phyloP scores from a whole-genome alignment of 1,140 invertebrate genomes.

The Drosophila aff. region DNA sequence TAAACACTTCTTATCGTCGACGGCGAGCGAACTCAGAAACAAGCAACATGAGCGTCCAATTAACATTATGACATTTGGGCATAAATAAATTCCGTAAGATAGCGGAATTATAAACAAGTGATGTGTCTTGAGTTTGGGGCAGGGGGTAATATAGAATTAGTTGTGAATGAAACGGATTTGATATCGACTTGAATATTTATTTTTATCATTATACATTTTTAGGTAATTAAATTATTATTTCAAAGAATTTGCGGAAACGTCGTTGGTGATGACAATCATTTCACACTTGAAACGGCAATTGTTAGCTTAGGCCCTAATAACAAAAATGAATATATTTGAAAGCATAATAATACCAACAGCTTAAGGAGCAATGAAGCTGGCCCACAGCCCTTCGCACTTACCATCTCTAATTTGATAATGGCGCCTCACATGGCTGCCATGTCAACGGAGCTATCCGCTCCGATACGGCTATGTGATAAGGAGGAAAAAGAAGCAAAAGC shows the following conservation, averaged over 20 bases:
- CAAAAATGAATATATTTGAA: background rate
- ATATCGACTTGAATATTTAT: background rate
- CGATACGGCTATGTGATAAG: slow-evolving; percentile 44
- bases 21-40: slow-evolving; percentile 11
- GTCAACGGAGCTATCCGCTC: slow-evolving; percentile 29
- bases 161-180: background rate
- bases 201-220: background rate
- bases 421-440: slow-evolving; percentile 36
- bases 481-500: slow-evolving; percentile 12
- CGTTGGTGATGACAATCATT: too few species aligned
- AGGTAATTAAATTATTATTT: background rate
- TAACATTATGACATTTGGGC: slow-evolving; percentile 46
- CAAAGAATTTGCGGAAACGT: too few species aligned
- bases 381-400: background rate
- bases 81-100: slow-evolving; percentile 33
- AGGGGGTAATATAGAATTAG: slow-evolving; percentile 6
- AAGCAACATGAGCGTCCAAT: slow-evolving; percentile 22
- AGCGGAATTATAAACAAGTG: slow-evolving; percentile 14
- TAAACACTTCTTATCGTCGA: slow-evolving; percentile 40
- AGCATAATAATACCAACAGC: background rate
- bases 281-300: background rate
- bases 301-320: background rate
- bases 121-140: slow-evolving; percentile 2
- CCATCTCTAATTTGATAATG: slow-evolving; percentile 42
- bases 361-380: background rate